Base-by-base conservation (phyloP, 2,888 invertebrate species). In the Micropterix aruncella region DNA sequence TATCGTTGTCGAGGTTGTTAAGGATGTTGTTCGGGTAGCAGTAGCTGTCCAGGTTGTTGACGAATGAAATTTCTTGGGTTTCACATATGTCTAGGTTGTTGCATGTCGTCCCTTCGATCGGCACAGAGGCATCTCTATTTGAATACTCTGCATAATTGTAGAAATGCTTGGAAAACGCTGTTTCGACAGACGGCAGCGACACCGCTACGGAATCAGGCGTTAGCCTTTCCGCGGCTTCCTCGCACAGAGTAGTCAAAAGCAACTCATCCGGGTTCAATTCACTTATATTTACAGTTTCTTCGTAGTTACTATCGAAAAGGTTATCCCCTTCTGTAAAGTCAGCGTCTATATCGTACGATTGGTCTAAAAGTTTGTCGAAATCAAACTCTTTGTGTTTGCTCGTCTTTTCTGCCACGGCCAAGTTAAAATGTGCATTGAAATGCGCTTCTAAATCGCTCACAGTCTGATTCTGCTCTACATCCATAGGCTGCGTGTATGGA, bases 361-460 rank as follows among this genome's bases (percentile, higher is more conserved):
- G 27, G 12, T 27, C 27, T 27, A 27, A 12, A 5, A 27, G 5
- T 27, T 27, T 27, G 7, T 27, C 27, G 7, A 27, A 12, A 12
- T 27, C 27, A 27, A 27, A 12, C 27, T 27, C 27, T 27, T 27
- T 27, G 7, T 12, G 5, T 27, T 27, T 27, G 12, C 7, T 27
- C 7, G 7, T 7, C 12, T 27, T 27, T 27, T 27, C 27, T 12
- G 27, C 71, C 49, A 71, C 48, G 58, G 70, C 71, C 46, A 70
- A 50, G 58, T 70, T 71, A 40, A 72, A 72, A 49, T 70, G 68
- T 19, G 68, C 60, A 65, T 70, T 72, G 49, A 70, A 72, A 48
- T 70, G 71, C 3, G 68, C 66, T 48, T 72, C 71, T 47, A 72
- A 55, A 48, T 70, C 70, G 27, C 27, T 27, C 5, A 27, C 12